These are phyloP conservation scores for Rhynchotus rufescens DNA, from an alignment of 2,797 vertebrate species.

Conservation along the genomic window DNA sequence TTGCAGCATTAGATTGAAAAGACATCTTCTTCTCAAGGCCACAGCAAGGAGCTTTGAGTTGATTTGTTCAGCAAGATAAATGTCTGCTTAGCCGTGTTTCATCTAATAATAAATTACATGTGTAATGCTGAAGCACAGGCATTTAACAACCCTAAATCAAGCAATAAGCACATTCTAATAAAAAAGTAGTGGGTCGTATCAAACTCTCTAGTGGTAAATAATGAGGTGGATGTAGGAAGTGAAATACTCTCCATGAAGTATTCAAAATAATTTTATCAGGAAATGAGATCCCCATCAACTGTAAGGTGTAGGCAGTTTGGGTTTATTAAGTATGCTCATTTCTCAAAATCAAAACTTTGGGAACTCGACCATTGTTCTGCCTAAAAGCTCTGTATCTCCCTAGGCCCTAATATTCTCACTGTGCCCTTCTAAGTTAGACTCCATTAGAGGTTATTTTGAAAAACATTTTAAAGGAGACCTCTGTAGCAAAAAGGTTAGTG, in stretches of 20 bases:
- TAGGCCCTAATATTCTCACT: background rate
- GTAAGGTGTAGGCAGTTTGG: background rate
- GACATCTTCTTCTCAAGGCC: background rate
- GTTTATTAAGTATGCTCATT: background rate
- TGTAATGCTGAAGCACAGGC: background rate
- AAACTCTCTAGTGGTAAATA: background rate
- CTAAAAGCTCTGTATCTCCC: background rate
- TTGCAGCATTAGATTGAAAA: background rate
- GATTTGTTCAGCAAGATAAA: background rate
- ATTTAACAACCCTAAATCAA: background rate
- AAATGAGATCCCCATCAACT: background rate
- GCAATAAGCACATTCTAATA: background rate
- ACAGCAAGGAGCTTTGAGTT: background rate
- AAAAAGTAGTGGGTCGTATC: background rate
- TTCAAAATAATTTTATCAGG: background rate
- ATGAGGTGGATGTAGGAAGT: background rate
- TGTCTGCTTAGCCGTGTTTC: background rate
- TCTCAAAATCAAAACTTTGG: background rate
- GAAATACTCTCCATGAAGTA: background rate
- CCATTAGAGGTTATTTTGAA: background rate
- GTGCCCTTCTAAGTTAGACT: background rate
- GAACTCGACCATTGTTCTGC: background rate
- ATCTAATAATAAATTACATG: background rate
- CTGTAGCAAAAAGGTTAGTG: background rate
- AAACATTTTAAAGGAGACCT: background rate